These are phyloP conservation scores for Astatotilapia flaviijosephi DNA, from an alignment of 2,113 vertebrate genomes.

Conservation along the genomic window DNA sequence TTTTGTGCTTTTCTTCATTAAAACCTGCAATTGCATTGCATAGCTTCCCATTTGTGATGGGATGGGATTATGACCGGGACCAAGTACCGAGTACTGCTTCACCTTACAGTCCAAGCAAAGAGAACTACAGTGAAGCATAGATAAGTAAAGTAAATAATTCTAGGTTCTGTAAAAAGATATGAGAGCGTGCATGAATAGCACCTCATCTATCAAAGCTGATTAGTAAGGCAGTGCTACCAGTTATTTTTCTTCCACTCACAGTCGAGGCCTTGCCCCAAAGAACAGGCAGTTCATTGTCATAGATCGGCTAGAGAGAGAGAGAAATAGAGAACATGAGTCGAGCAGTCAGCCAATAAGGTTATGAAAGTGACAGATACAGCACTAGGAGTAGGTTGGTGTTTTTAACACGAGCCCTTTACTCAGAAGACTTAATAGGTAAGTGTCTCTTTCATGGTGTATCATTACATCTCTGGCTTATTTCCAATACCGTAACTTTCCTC, in stretches of 20 bases:
- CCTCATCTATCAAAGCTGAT: not conserved
- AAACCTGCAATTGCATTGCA: not conserved
- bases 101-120: not conserved
- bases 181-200: not conserved
- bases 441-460: not conserved
- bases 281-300: not conserved
- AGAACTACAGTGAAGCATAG: slow-evolving; percentile 2
- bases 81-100: not conserved
- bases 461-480: not conserved
- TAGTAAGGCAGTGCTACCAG: not conserved
- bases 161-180: slow-evolving; percentile 2
- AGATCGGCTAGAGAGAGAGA: not conserved
- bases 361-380: not conserved
- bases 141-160: slow-evolving; percentile 42
- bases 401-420: not conserved
- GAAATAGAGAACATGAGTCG: not conserved
- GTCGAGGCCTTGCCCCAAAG: not conserved
- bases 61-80: not conserved
- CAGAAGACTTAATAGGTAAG: not conserved
- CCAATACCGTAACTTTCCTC: not conserved
- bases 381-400: not conserved
- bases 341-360: not conserved
- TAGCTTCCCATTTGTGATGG: not conserved
- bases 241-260: not conserved
- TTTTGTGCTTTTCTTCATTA: not conserved